Base-by-base conservation (phyloP, 2,888 invertebrate species). In the Clistopyga incitator region DNA sequence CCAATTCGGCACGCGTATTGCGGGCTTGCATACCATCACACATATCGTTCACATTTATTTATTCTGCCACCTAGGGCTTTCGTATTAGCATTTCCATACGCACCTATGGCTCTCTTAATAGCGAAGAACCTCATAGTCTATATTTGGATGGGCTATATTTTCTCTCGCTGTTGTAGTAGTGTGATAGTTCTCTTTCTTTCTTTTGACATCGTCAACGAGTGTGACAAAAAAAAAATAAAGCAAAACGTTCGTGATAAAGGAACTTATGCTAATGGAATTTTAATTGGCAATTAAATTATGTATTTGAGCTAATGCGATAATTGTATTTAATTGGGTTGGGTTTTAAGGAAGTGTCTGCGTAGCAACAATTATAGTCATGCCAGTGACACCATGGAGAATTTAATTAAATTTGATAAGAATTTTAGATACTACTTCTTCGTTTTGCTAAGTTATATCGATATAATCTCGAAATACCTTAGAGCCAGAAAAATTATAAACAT, bases 1-100 rank as follows among this genome's bases (percentile, higher is more conserved):
- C 68, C 72, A 78, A 82, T 82, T 82, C 78, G 78, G 68, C 82
- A 74, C 82, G 78, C 78, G 82, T 82, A 82, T 78, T 34, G 78
- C 74, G 82, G 74, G 74, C 82, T 78, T 59, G 78, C 74, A 82
- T 82, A 78, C 82, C 78, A 45, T 74, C 82, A 77, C 78, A 82
- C 52, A 64, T 74, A 59, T 72, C 47, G 65, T 50, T 56, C 23
- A 38, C 59, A 59, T n/a, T 11, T 34, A 13, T 29, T 29, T 29
- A 29, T 68, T 29, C 29, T 18, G 56, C 71, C 59, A 59, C 52
- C 56, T 72, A 72, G 56, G 29, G 29, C n/a, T 18, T 18, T 15
- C 29, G 2, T 23, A 59, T 74, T 74, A 59, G 20, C 72, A 74
- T 74, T 61, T 74, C 45, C 45, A 23, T 50, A 59, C 13, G 11